Evolutionary conservation across 2,888 invertebrate genomes (phyloP).

Genomic region (Ischnus inquisitorius): DNA sequence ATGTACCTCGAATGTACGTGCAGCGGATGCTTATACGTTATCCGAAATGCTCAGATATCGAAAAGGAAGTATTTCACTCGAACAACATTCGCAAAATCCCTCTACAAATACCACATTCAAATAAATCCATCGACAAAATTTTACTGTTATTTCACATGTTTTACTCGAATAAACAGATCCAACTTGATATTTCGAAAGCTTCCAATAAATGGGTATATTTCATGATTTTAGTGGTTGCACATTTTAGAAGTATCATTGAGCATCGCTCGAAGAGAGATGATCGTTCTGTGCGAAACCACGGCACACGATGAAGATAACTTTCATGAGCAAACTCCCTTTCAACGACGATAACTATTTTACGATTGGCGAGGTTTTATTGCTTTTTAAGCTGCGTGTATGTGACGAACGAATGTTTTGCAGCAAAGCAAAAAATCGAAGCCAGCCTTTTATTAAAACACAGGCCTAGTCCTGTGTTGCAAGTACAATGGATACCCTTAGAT

Average conservation of each 20-base stretch:
- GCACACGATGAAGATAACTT: too few relatives aligned
- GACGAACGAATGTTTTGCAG: neutral
- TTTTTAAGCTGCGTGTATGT: neutral
- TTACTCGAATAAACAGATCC: neutral
- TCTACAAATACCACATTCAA: neutral
- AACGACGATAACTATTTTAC: too few relatives aligned
- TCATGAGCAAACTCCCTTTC: too few relatives aligned
- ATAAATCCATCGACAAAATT: neutral
- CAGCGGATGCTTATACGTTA: conserved; percentile 34
- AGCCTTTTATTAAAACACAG: conserved; percentile 22
- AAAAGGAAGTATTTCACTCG: conserved; percentile 1
- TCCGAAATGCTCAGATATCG: conserved; percentile 7
- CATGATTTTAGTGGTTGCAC: neutral
- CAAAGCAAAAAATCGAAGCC: neutral
- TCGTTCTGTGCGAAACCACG: too few relatives aligned
- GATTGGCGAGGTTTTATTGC: neutral
- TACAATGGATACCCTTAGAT: conserved; percentile 60
- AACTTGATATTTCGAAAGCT: neutral
- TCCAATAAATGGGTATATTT: neutral
- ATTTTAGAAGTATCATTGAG: too few relatives aligned
- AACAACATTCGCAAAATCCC: conserved; percentile 1
- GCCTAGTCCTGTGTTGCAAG: conserved; percentile 3
- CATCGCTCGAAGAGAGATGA: too few relatives aligned
- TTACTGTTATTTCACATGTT: neutral
- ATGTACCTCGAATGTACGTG: conserved; percentile 38